A percentile compares a stretch with the other conserved stretches of the same genome.
These are phyloP conservation scores for Macrosoma leucophasiata DNA, from an alignment of 2,888 invertebrate genomes.

Conservation along the genomic window DNA sequence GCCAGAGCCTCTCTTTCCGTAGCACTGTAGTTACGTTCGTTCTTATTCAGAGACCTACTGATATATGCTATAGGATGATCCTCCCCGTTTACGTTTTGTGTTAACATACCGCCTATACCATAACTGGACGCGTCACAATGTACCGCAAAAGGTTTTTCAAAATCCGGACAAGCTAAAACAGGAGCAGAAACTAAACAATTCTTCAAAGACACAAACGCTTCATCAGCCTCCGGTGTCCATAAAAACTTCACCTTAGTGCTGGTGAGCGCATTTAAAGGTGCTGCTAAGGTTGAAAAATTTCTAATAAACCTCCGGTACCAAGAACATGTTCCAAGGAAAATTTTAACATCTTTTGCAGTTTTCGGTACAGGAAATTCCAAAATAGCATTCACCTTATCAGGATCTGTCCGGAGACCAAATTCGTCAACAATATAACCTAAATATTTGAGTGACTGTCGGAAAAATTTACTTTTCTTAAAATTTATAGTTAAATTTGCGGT, in stretches of 20 bases:
- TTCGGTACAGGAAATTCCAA: slow-evolving; percentile 20
- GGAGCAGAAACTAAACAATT: slow-evolving; percentile 1
- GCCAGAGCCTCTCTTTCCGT: slow-evolving; percentile 7
- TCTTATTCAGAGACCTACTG: slow-evolving; percentile 1
- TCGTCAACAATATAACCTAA: slow-evolving; percentile 19
- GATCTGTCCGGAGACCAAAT: slow-evolving; percentile 17
- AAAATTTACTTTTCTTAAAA: slow-evolving; percentile 17
- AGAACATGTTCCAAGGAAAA: slow-evolving; percentile 20
- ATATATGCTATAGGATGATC: slow-evolving; percentile 7
- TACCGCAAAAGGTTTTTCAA: slow-evolving; percentile 7
- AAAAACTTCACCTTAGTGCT: neutral
- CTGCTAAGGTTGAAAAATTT: slow-evolving; percentile 20
- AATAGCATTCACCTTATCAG: slow-evolving; percentile 20
- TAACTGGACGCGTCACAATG: slow-evolving; percentile 8
- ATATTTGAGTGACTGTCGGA: slow-evolving; percentile 10
- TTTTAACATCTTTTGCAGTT: slow-evolving; percentile 17
- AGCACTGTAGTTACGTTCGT: slow-evolving; percentile 6
- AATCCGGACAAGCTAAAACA: slow-evolving; percentile 5
- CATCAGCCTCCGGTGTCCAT: neutral
- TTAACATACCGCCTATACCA: slow-evolving; percentile 7
- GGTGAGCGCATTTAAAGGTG: slow-evolving; percentile 10
- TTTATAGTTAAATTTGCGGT: slow-evolving; percentile 17
- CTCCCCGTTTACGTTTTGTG: slow-evolving; percentile 5
- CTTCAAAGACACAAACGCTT: slow-evolving; percentile 4
- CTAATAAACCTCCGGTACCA: slow-evolving; percentile 19